These are phyloP conservation scores for Ormyrus nitidulus DNA, from an alignment of 2,888 invertebrate species.

Conservation along the genomic window DNA sequence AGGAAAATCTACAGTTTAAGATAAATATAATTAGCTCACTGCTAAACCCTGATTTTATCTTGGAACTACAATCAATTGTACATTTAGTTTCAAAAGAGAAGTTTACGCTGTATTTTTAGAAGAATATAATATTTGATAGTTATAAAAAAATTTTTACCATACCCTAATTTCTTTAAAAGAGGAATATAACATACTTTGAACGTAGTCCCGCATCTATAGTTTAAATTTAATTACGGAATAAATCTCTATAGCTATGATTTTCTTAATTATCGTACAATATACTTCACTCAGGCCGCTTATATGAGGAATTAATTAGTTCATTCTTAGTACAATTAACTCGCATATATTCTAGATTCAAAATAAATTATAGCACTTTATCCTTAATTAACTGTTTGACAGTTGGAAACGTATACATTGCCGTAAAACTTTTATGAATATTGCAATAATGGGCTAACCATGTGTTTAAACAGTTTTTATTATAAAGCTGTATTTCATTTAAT, in stretches of 20 bases:
- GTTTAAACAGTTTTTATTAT: no score
- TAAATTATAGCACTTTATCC: constrained; percentile 27
- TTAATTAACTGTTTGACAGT: constrained; percentile 19
- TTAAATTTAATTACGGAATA: constrained; percentile 28
- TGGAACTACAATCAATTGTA: constrained; percentile 22
- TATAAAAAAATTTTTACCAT: no score
- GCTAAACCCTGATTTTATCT: neutral
- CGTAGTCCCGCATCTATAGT: constrained; percentile 17
- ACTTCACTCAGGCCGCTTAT: constrained; percentile 30
- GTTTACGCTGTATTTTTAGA: no score
- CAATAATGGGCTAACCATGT: no score
- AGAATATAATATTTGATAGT: no score
- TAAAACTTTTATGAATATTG: neutral
- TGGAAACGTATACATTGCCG: constrained; percentile 11
- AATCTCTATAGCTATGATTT: constrained; percentile 14
- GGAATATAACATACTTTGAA: constrained; percentile 6
- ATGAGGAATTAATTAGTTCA: constrained; percentile 28
- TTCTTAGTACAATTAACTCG: constrained; percentile 18
- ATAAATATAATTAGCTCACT: neutral
- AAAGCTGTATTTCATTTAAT: no score
- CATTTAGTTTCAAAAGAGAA: neutral
- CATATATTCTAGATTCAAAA: constrained; percentile 15
- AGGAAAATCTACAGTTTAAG: constrained; percentile 2
- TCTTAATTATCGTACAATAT: constrained; percentile 20
- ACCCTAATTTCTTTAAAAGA: neutral